Percentiles rank a stretch among this genome's conserved stretches.
These are phyloP conservation scores for Cecropterus lyciades DNA, from an alignment of 1,140 invertebrate genomes.

Conservation along the genomic window DNA sequence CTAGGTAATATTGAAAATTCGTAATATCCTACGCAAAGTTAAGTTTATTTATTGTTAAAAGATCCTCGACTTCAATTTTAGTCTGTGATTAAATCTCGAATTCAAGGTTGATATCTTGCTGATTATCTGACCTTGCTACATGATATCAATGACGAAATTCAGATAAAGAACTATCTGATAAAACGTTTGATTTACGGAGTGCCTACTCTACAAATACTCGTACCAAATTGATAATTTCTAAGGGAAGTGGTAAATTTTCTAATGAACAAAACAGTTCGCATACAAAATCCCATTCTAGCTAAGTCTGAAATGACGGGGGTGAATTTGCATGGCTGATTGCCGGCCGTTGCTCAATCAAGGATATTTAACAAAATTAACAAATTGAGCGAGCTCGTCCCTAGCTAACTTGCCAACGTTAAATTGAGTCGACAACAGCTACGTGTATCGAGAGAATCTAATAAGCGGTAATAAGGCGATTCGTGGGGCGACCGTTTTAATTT, in stretches of 20 bases:
- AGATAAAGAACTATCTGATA: neutral
- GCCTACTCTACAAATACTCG: no score
- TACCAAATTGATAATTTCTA: no score
- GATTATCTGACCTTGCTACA: no score
- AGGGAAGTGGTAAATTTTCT: neutral
- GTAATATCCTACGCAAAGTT: no score
- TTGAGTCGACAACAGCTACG: conserved; percentile 69
- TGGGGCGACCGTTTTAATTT: conserved; percentile 50
- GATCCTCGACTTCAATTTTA: no score
- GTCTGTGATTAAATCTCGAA: no score
- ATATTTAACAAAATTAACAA: conserved; percentile 83
- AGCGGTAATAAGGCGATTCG: conserved; percentile 65
- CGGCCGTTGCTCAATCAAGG: conserved; percentile 80
- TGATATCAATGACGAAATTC: no score
- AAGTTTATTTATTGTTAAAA: no score
- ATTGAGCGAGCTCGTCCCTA: conserved; percentile 74
- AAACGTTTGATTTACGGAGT: neutral
- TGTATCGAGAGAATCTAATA: conserved; percentile 74
- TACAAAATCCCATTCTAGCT: conserved; percentile 61
- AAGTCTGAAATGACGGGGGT: conserved; percentile 64
- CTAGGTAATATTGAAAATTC: no score
- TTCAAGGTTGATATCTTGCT: no score
- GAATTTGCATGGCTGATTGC: conserved; percentile 82
- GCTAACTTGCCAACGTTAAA: conserved; percentile 66
- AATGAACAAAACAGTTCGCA: conserved; percentile 26